Evolutionary conservation across 2,113 vertebrate genomes (phyloP).

Genomic region (Phaethornis superciliosus): DNA sequence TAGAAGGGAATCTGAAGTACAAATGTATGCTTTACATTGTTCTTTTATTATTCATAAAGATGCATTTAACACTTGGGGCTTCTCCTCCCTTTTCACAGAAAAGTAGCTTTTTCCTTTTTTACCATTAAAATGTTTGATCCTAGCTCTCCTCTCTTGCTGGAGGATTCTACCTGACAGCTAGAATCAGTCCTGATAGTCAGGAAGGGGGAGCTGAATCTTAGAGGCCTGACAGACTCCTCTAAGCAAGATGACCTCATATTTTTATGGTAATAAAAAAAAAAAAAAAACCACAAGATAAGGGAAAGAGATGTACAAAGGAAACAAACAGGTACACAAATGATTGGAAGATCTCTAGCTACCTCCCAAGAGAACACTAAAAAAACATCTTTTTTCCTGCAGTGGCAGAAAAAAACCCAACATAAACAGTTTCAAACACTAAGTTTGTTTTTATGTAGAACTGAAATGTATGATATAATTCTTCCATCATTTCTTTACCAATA

Average conservation of each 20-base stretch:
- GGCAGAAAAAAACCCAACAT: neutral
- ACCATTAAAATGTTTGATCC: constrained; percentile 42
- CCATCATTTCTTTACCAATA: neutral
- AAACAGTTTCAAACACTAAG: constrained; percentile 3
- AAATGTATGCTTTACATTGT: constrained; percentile 54
- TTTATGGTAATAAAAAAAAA: neutral
- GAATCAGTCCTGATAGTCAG: constrained; percentile 42
- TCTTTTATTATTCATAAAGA: constrained; percentile 68
- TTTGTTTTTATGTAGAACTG: constrained; percentile 6
- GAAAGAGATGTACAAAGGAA: neutral
- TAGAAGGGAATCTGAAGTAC: constrained; percentile 62
- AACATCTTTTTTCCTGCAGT: neutral
- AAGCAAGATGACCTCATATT: constrained; percentile 41
- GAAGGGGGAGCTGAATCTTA: constrained; percentile 25
- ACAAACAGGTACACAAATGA: constrained; percentile 4
- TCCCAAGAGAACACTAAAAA: constrained; percentile 39
- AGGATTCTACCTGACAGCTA: constrained; percentile 52
- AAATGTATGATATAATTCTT: neutral
- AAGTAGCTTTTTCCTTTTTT: constrained; percentile 49
- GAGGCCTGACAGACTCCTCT: constrained; percentile 47
- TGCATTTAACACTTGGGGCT: constrained; percentile 62
- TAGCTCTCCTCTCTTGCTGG: constrained; percentile 59
- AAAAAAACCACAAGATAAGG: neutral
- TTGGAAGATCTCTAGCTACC: constrained; percentile 13
- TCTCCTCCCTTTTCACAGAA: constrained; percentile 54